These are phyloP conservation scores for Acholoe squamosa DNA, from an alignment of 2,888 invertebrate species.

Conservation along the genomic window DNA sequence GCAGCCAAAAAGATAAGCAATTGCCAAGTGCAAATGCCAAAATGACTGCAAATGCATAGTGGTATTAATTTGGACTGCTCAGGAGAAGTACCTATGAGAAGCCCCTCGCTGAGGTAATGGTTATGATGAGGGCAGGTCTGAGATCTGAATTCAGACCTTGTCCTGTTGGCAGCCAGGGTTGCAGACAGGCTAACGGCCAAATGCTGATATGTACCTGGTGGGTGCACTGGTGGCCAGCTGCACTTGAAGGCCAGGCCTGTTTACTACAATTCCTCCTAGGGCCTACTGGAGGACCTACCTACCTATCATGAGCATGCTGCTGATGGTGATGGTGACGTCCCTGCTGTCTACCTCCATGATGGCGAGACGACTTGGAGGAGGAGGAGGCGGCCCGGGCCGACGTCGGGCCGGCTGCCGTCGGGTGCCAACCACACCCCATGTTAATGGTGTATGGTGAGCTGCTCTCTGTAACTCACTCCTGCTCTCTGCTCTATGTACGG, in stretches of 20 bases:
- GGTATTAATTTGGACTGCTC: not conserved
- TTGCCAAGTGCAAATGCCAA: not conserved
- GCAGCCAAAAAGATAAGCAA: no score
- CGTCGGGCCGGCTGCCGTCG: slow-evolving; percentile 57
- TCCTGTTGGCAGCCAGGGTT: not conserved
- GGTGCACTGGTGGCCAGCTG: not conserved
- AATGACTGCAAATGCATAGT: not conserved
- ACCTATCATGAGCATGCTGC: slow-evolving; percentile 46
- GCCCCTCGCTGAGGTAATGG: not conserved
- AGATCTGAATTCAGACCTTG: not conserved
- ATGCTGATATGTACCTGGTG: not conserved
- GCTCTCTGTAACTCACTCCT: not conserved
- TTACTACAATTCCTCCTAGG: no score
- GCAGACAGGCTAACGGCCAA: not conserved
- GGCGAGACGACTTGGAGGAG: slow-evolving; percentile 37
- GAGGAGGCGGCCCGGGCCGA: not conserved
- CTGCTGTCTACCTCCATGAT: slow-evolving; percentile 32
- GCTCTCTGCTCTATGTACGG: not conserved
- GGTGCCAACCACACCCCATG: slow-evolving; percentile 57
- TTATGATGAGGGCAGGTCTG: not conserved
- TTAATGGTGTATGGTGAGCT: not conserved
- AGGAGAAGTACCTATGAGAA: not conserved
- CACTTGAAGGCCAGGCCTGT: no score
- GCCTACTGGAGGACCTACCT: not conserved
- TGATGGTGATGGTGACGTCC: slow-evolving; percentile 51